Evolutionary conservation across 2,888 invertebrate genomes (phyloP), one percentile per base, ranked within the genome.

Genomic region (Choristoneura rosaceana): DNA sequence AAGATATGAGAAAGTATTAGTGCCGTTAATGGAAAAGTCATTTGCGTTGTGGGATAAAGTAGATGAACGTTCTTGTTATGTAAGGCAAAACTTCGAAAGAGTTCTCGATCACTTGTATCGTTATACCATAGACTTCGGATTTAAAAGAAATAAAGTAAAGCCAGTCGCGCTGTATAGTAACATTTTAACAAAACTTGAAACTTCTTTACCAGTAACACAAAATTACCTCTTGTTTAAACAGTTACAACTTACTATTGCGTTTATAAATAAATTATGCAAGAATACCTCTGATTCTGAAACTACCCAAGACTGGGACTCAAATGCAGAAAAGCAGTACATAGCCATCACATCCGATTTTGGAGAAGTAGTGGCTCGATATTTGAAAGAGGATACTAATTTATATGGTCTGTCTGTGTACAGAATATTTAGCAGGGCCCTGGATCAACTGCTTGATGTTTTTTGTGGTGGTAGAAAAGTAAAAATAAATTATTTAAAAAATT

Each of bases 11-110:
- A 77, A 66, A 58, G 73, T 82, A 25, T 59, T 87, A n/a, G 70
- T 71, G 12, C 83, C 84, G 34, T 69, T 80, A 8, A 67, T 87
- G 45, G 81, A 84, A n/a, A 74, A 79, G 9, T 76, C 76, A 41
- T 76, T 87, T 41, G 64, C 73, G 4, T 70, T 74, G 4, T 86
- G 85, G 84, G 64, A 73, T 60, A 69, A 66, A 5, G 63, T 75
- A 15, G 34, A 70, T 34, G 70, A 76, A 55, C 33, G 70, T 15
- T 50, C 71, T 38, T 67, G 50, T 15, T 45, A 63, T 47, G 67
- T 71, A 4, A 71, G 63, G 45, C 45, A 50, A 50, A 71, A 68
- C 33, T 62, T 71, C 8, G 25, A 10, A 0, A 5, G 33, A n/a
- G 34, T 71, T 47, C 15, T 71, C 9, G 67, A 63, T 5, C 55